Evolutionary conservation across 2,113 vertebrate genomes (phyloP).

Genomic region (Sterna hirundo): DNA sequence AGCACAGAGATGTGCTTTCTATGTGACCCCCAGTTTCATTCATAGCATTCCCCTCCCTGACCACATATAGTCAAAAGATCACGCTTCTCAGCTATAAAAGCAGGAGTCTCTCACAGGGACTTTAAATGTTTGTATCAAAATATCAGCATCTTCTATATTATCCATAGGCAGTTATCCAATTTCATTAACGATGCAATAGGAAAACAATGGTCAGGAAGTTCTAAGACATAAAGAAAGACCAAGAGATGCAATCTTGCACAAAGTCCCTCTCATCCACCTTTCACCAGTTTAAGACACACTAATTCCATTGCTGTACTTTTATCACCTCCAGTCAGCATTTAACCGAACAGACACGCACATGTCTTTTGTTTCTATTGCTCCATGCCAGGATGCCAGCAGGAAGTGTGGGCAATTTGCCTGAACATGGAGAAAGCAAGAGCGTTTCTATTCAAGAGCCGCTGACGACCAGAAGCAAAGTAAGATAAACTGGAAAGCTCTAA

Average conservation of each 20-base stretch:
- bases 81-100: background rate
- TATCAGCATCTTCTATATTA: background rate
- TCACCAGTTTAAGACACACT: background rate
- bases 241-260: background rate
- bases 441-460: background rate
- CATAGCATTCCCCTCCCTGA: background rate
- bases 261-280: background rate
- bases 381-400: background rate
- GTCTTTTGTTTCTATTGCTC: background rate
- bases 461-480: background rate
- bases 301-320: background rate
- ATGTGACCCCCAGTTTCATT: background rate
- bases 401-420: fast-evolving
- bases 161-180: background rate
- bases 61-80: background rate
- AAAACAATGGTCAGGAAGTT: background rate
- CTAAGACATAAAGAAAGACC: background rate
- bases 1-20: background rate
- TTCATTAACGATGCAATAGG: background rate
- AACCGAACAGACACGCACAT: background rate
- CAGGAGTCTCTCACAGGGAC: background rate
- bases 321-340: background rate
- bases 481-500: background rate
- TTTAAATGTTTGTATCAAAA: background rate
- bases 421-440: background rate